Percentiles rank a stretch among this genome's conserved stretches.
These are phyloP conservation scores for Mythimna albipuncta DNA, from an alignment of 2,888 invertebrate species.

Conservation along the genomic window DNA sequence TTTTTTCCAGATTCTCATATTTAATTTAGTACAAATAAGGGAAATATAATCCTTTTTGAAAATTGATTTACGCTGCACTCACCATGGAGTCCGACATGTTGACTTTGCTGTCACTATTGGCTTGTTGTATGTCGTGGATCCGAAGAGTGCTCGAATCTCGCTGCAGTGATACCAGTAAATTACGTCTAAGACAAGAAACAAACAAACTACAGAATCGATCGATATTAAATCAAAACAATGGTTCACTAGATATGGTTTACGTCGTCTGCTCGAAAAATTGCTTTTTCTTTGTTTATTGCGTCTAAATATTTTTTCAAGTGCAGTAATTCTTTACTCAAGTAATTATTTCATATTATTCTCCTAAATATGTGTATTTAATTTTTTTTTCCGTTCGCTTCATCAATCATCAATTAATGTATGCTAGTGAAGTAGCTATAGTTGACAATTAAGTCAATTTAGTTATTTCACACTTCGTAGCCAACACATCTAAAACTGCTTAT, in stretches of 20 bases:
- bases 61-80: neutral
- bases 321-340: no score
- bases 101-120: conserved; percentile 71
- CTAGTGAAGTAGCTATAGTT: no score
- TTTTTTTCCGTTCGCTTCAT: neutral
- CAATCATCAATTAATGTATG: neutral
- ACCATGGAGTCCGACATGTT: conserved; percentile 63
- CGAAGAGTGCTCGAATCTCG: conserved; percentile 94
- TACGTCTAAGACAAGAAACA: conserved; percentile 84
- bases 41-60: neutral
- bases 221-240: no score
- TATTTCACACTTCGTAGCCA: no score
- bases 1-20: neutral
- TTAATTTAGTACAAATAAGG: no score
- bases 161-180: conserved; percentile 95
- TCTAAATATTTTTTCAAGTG: no score
- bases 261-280: neutral
- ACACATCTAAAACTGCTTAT: no score
- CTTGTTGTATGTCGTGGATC: conserved; percentile 95
- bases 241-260: no score
- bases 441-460: no score
- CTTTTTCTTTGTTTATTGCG: no score
- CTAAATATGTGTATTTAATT: neutral
- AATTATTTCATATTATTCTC: neutral
- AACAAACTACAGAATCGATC: neutral